phyloP scores from a whole-genome alignment of 2,113 vertebrate species.

The Stercorarius parasiticus region DNA sequence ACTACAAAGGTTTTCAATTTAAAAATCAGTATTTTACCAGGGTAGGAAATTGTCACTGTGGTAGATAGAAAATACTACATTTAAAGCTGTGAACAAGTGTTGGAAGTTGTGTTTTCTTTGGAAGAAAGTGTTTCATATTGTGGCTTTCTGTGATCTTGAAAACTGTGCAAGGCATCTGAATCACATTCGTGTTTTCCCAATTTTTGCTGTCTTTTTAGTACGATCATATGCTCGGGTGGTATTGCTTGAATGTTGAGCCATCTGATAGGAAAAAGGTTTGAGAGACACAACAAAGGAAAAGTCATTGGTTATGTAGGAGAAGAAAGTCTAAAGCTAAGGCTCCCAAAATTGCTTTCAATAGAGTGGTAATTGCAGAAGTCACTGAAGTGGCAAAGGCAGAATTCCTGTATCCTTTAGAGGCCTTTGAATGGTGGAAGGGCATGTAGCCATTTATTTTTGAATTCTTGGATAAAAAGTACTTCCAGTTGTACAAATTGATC shows the following conservation, averaged over 20 bases:
- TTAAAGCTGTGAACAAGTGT: not conserved
- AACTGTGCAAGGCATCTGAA: not conserved
- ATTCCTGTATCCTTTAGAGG: not conserved
- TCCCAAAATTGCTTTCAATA: slow-evolving; percentile 4
- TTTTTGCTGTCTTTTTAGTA: not conserved
- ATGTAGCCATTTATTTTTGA: not conserved
- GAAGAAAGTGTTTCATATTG: not conserved
- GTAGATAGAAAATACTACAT: not conserved
- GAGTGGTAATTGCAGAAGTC: not conserved
- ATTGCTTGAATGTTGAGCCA: not conserved
- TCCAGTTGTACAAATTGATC: not conserved
- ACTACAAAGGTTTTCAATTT: not conserved
- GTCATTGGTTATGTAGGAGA: not conserved
- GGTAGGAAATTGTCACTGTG: not conserved
- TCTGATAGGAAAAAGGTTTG: not conserved
- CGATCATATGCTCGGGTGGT: not conserved
- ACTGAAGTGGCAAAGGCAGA: not conserved
- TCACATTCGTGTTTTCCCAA: not conserved
- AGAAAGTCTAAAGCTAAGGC: not conserved
- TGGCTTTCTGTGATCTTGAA: not conserved
- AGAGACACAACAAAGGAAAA: not conserved
- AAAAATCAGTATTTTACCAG: not conserved
- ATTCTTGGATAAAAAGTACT: not conserved
- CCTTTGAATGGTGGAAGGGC: not conserved
- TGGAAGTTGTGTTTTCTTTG: not conserved